Evolutionary conservation across 2,888 invertebrate species (phyloP).

Genomic region (Blomia tropicalis): DNA sequence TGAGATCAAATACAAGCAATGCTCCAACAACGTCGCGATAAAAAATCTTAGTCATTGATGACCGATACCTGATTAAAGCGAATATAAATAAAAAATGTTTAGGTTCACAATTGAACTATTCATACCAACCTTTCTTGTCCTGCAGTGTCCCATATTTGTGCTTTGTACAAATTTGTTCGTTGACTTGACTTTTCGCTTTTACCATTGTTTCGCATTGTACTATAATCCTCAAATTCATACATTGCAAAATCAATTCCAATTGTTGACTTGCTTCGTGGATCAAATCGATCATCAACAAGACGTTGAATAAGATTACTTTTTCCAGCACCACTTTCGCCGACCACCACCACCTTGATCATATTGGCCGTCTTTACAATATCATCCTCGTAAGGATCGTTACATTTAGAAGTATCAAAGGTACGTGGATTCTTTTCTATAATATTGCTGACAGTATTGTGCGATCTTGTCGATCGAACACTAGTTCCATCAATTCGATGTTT

Average conservation of each 20-base stretch:
- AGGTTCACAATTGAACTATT: no score
- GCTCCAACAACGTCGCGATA: conserved; percentile 12
- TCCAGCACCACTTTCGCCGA: conserved; percentile 10
- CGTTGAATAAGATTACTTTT: conserved; percentile 12
- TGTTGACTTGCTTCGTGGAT: neutral
- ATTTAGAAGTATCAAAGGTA: neutral
- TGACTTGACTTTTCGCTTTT: neutral
- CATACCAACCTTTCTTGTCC: conserved; percentile 6
- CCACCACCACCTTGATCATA: neutral
- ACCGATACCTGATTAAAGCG: conserved; percentile 13
- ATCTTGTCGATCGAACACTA: neutral
- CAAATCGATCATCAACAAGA: conserved; percentile 1
- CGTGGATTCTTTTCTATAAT: no score
- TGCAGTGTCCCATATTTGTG: conserved; percentile 14
- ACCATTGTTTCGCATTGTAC: neutral
- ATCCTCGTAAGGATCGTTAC: neutral
- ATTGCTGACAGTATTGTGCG: neutral
- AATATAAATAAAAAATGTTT: neutral
- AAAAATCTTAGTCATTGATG: conserved; percentile 16
- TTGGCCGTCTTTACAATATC: neutral
- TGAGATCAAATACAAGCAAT: conserved; percentile 5
- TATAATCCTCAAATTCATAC: neutral
- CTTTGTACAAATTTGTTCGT: neutral
- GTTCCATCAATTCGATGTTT: no score
- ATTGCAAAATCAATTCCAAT: conserved; percentile 14